Base-by-base conservation (phyloP, 1,140 invertebrate genomes). In the Frieseomelitta varia region DNA sequence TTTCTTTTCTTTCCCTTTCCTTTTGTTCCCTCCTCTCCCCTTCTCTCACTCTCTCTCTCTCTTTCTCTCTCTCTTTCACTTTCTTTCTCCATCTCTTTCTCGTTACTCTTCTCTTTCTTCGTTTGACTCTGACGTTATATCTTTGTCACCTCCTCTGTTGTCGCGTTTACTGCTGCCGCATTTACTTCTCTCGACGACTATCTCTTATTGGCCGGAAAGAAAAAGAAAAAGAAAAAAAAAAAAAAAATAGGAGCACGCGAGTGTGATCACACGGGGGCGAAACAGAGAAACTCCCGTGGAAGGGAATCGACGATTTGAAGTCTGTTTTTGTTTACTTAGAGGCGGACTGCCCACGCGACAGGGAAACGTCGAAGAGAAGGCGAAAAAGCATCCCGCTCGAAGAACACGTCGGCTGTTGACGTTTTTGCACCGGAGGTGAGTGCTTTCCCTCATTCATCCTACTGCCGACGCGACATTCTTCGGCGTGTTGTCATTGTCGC, bases 301-400 rank as follows among this genome's bases (percentile, higher is more conserved):
- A 75, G 11, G 55, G 81, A 76, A 78, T 81, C 81, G 85, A 82
- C 78, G 47, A 88, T 84, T 73, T 80, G 86, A 84, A 88, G 87
- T 85, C 77, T 88, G 84, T 85, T 88, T 88, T 88, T 88, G 84
- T 88, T 88, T 88, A 88, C 87, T 73, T 85, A 72, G 83, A 79
- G 53, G 75, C 75, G 74, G 75, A 82, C 83, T 82, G 83, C 56
- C 72, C 68, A 80, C 79, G 75, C 76, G 77, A 86, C 79, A 76
- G 8, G 39, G 73, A 71, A 65, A 51, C 24, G n/a, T 65, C 78
- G 34, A 74, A n/a, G 47, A 73, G n/a, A 34, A 79, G 55, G 76
- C 61, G 56, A 79, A 72, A 47, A 72, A 79, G 14, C 55, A 69
- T 67, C 53, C 80, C 75, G 75, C 63, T 69, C 75, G 53, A 79